Base-by-base conservation (phyloP, 2,113 vertebrate species). In the Sylvietta virens region DNA sequence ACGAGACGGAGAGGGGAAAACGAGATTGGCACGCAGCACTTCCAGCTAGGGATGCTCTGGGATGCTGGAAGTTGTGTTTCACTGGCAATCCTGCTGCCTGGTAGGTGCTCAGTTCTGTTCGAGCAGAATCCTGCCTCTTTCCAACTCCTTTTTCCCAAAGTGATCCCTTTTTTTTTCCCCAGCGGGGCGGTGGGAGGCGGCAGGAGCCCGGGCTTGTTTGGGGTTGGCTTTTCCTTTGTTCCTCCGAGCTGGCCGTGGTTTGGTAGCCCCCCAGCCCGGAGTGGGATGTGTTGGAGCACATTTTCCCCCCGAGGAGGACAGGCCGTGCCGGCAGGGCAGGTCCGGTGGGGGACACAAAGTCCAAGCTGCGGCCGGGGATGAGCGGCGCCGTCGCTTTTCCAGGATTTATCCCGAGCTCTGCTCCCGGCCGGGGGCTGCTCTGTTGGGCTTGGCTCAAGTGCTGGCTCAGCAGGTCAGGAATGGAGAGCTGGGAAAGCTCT, bases 161-260 rank as follows among this genome's bases (percentile, higher is more conserved):
- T 7, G n/a, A 44, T 13, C 37, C 31, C 20, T 54, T 61, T 62
- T 35, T 60, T 65, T 37, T 31, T 6, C 3, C 37, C 14, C 56
- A 15, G 57, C n/a, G 19, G 39, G 60, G 39, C 27, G 39, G 42
- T 48, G 83, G 86, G 86, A 94, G 91, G 93, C 56, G 88, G 74
- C 18, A 6, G 90, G 70, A 85, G 79, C 23, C 60, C 6, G 3
- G 37, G 66, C 62, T 77, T 16, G 62, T 66, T 70, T 54, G 71
- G 40, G 26, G 70, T 66, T 86, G 78, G 67, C 14, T 48, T 87
- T 77, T 60, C 92, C 89, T 95, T 95, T 95, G 92, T 92, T 88
- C 86, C 82, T 62, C 28, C 15, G 2, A 65, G 71, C 72, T 18
- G 66, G 61, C 69, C 37, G 53, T 77, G 18, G 61, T 94, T 81